Conservation (phyloP, 2,113 vertebrate genomes). For the Dipodomys ordii region DNA sequence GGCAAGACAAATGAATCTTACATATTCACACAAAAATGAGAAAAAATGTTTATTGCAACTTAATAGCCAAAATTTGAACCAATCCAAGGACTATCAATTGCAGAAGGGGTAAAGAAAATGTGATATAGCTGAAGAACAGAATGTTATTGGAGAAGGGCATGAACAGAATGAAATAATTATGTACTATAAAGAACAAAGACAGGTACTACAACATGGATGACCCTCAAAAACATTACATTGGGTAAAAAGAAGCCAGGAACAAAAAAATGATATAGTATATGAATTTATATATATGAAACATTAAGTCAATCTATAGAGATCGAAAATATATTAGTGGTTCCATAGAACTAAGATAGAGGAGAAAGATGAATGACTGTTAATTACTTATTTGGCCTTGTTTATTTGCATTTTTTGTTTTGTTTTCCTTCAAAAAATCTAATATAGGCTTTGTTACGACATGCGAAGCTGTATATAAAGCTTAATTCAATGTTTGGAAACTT, state of each 20-base stretch:
- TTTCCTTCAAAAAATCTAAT: neutral
- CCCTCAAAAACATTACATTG: neutral
- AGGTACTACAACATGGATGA: neutral
- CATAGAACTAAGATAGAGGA: neutral
- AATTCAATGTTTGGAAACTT: constrained; percentile 78
- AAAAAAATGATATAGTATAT: neutral
- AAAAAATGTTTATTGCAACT: neutral
- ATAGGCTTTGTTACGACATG: too few relatives aligned
- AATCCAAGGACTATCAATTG: neutral
- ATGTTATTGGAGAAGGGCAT: too few relatives aligned
- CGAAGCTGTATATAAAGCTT: neutral
- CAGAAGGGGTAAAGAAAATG: neutral
- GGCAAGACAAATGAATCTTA: neutral
- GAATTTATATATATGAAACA: neutral
- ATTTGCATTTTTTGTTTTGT: neutral
- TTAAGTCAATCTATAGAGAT: neutral
- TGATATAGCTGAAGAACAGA: too few relatives aligned
- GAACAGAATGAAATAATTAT: neutral
- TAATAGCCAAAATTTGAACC: neutral
- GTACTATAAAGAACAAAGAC: neutral
- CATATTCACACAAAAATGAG: neutral
- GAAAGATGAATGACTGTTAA: neutral
- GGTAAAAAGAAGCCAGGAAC: neutral
- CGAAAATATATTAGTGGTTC: neutral
- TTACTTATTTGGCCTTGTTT: neutral